Percentiles rank a stretch among this genome's conserved stretches.
Evolutionary conservation across 2,113 vertebrate species (phyloP).

Genomic region (Gasterosteus nipponicus): DNA sequence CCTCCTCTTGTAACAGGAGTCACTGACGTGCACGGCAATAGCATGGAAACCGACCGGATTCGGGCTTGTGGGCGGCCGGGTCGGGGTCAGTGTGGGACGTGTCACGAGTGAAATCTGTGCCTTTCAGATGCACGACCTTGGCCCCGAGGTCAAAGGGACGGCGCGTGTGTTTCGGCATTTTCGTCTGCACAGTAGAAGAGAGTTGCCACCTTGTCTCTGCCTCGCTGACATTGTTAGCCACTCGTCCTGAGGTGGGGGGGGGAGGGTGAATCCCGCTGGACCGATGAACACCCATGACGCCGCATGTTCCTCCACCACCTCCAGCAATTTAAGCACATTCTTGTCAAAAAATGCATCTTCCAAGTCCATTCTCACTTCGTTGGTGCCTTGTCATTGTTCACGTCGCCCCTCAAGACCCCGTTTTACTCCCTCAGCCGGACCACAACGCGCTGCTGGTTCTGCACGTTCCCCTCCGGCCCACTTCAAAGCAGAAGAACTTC

Average conservation of each 20-base stretch:
- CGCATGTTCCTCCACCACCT: neutral
- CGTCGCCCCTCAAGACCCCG: slow-evolving; percentile 5
- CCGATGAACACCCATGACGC: neutral
- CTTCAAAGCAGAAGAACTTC: too few relatives aligned
- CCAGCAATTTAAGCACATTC: neutral
- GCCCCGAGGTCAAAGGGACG: slow-evolving; percentile 20
- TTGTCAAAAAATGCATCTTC: slow-evolving; percentile 21
- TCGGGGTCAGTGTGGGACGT: slow-evolving; percentile 4
- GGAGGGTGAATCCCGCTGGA: slow-evolving; percentile 15
- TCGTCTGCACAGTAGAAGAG: neutral
- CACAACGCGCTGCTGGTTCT: neutral
- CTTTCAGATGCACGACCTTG: slow-evolving; percentile 28
- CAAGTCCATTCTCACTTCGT: slow-evolving; percentile 49
- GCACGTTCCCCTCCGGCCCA: neutral
- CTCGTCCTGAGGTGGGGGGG: slow-evolving; percentile 14
- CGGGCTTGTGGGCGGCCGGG: slow-evolving; percentile 8
- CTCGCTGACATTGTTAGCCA: slow-evolving; percentile 7
- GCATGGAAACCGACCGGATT: slow-evolving; percentile 19
- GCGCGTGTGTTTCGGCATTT: slow-evolving; percentile 6
- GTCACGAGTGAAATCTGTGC: slow-evolving; percentile 11
- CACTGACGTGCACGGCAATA: slow-evolving; percentile 15
- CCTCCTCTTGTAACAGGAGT: slow-evolving; percentile 53
- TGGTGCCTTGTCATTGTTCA: slow-evolving; percentile 24
- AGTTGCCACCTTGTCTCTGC: neutral
- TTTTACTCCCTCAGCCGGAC: slow-evolving; percentile 9